Evolutionary conservation across 2,888 invertebrate species (phyloP), one percentile per base, ranked within the genome.

Genomic region (Habrosyne pyritoides): DNA sequence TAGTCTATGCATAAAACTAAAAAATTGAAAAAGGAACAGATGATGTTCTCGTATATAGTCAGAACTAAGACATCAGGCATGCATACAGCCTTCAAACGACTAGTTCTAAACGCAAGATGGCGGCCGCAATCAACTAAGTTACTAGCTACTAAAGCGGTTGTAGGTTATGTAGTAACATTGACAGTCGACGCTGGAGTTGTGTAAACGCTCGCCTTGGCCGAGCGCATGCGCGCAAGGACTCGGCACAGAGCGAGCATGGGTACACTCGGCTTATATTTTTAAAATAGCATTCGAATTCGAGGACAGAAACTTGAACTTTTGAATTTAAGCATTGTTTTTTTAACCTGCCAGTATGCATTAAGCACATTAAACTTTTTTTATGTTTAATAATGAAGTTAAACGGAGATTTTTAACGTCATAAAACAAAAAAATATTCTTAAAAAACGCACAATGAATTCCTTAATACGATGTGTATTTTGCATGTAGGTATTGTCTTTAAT

Each of bases 161-260:
- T 83, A 83, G 83, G 83, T 80, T 83, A 81, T 83, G 82, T 87
- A 86, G 89, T 89, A 86, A 88, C 89, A 89, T 89, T 89, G 89
- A 87, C 89, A 84, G 83, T 84, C 77, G 79, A 64, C 65, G 67
- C 67, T 28, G 64, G 82, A 82, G 86, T 83, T 75, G 79, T 78
- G 77, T 77, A 74, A 79, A 75, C 77, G 77, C 67, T 79, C 70
- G 87, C 85, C 87, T 87, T 86, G 88, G 84, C 86, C 82, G 80
- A 77, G 79, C 85, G 83, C 81, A 66, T 54, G 78, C 65, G 79
- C 83, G 81, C 84, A 83, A 86, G 86, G 85, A 85, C 86, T 76
- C 67, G 67, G 71, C 64, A 60, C 33, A 6, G n/a, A 33, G 33
- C 33, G 33, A 61, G 67, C 65, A 70, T 59, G 60, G 47, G 52